Conservation (phyloP, 2,797 vertebrate species). For the Sebastes oblongus region DNA sequence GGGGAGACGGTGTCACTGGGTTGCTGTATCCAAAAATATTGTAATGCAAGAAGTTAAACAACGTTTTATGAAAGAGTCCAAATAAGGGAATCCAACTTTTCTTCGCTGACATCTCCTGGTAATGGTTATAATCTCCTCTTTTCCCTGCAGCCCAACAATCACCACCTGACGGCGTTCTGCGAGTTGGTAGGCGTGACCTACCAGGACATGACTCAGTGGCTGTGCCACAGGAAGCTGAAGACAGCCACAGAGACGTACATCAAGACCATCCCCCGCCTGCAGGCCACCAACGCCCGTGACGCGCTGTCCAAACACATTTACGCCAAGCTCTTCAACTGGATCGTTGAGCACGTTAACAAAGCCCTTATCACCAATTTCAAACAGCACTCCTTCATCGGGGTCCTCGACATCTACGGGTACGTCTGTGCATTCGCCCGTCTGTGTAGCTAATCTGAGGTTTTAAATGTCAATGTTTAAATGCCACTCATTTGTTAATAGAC, state of each 20-base stretch:
- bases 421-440: constrained; percentile 21
- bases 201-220: constrained; percentile 97
- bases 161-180: constrained; percentile 91
- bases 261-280: constrained; percentile 92
- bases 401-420: constrained; percentile 96
- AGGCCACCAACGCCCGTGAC: constrained; percentile 94
- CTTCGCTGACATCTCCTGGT: too few species aligned
- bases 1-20: too few species aligned
- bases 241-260: constrained; percentile 95
- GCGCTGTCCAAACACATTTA: constrained; percentile 98
- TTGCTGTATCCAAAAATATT: too few species aligned
- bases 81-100: too few species aligned
- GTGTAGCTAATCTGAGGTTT: not conserved
- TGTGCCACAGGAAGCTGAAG: constrained; percentile 95
- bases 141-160: constrained; percentile 87
- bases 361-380: constrained; percentile 90
- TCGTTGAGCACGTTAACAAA: constrained; percentile 95
- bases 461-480: not conserved
- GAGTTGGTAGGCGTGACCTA: constrained; percentile 95
- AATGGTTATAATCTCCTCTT: not conserved
- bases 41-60: too few species aligned
- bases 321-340: constrained; percentile 98
- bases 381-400: constrained; percentile 97
- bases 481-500: not conserved
- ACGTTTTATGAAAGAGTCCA: too few species aligned